Base-by-base conservation (phyloP, 30 jellyfish, hydroid and myxozoan genomes). In the Catostylus mosaicus region DNA sequence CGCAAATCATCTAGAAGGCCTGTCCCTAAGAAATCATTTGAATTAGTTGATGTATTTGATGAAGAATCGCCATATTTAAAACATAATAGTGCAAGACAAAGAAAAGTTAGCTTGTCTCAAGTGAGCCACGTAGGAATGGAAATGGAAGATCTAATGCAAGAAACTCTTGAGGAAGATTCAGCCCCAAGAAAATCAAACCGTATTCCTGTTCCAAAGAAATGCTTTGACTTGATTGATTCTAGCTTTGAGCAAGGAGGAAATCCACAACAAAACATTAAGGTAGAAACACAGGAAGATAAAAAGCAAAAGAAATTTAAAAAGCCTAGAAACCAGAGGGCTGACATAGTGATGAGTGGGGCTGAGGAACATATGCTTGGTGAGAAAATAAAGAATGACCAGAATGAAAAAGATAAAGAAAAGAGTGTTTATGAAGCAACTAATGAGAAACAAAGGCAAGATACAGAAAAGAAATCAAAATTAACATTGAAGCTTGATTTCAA, bases 1-100 rank as follows among this genome's bases (percentile, higher is more conserved):
- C 80, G 99, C 26, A 87, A 94, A 27, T 93, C 99, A 3, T 81
- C 88, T 19, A 80, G 99, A 70, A 88, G 78, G 0, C 93, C 93
- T 14, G 82, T 83, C 18, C 93, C 93, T 0, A 83, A 83, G 56
- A 83, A 83, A 43, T 50, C 93, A 11, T 83, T 83, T 71, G 93
- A 83, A 23, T 65, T 83, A n/a, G 84, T 83, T 7, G 93, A 83
- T 31, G 36, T 63, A 6, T 75, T 48, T 46, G 77, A 83, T 26
- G 76, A 38, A 56, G 38, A 59, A 5, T 59, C 71, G 38, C 19
- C 71, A 20, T 52, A 4, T 2, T 10, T 52, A 51, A 74, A 50
- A 26, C 24, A 22, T 18, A 46, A 9, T 38, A 24, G 19, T 69
- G 60, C 47, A 46, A 73, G 48, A 29, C 47, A 19, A 23, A 73